phyloP scores from a whole-genome alignment of 2,113 vertebrate species.

The Craseonycteris thonglongyai region DNA sequence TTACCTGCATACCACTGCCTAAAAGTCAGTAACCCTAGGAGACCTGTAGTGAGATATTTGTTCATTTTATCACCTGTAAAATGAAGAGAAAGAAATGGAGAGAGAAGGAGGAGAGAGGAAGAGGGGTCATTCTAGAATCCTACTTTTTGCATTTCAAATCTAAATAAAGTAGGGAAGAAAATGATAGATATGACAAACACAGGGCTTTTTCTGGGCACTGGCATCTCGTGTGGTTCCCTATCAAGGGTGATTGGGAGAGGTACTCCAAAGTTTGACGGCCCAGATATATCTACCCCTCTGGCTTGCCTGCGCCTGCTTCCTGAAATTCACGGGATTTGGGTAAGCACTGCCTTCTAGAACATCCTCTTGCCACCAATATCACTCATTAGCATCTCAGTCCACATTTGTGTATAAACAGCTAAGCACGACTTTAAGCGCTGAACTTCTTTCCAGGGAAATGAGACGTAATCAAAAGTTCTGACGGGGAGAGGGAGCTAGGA shows the following conservation, averaged over 20 bases:
- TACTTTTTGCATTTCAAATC: background rate
- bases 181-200: background rate
- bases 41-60: background rate
- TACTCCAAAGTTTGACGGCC: background rate
- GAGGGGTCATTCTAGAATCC: background rate
- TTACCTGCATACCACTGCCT: background rate
- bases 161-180: background rate
- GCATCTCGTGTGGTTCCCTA: background rate
- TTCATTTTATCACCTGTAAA: background rate
- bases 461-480: background rate
- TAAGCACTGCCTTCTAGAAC: background rate
- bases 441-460: background rate
- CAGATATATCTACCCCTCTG: background rate
- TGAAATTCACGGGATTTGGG: background rate
- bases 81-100: background rate
- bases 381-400: slow-evolving; percentile 16
- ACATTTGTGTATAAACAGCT: slow-evolving; percentile 20
- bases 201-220: background rate
- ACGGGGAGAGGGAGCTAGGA: background rate
- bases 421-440: background rate
- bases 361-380: background rate
- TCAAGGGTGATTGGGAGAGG: background rate
- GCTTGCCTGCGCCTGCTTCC: background rate
- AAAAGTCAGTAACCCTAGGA: background rate
- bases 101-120: too few relatives aligned